Evolutionary conservation across 2,797 vertebrate genomes (phyloP).

Genomic region (Acipenser ruthenus): DNA sequence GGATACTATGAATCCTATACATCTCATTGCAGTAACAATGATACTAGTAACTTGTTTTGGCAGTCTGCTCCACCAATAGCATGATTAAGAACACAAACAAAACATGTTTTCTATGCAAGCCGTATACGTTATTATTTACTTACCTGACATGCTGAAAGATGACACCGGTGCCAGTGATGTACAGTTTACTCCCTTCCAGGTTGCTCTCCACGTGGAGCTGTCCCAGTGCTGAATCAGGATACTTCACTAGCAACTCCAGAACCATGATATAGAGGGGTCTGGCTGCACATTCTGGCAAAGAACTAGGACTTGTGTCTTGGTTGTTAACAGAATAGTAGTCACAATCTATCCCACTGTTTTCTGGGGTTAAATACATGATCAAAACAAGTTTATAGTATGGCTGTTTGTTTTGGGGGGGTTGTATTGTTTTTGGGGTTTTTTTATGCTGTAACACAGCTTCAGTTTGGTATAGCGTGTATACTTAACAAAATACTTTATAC

Average conservation of each 20-base stretch:
- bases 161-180: slow-evolving; percentile 42
- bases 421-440: no score
- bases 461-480: no score
- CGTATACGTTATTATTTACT: slow-evolving; percentile 1
- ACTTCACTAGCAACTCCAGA: slow-evolving; percentile 50
- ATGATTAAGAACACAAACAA: not conserved
- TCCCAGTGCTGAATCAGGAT: slow-evolving; percentile 49
- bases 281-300: slow-evolving; percentile 7
- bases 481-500: no score
- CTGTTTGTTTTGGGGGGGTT: no score
- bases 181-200: slow-evolving; percentile 39
- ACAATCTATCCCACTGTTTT: no score
- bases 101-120: not conserved
- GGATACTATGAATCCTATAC: no score
- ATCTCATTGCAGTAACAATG: no score
- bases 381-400: no score
- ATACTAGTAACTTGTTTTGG: no score
- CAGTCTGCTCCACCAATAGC: no score
- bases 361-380: no score
- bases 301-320: not conserved
- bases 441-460: no score
- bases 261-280: slow-evolving; percentile 43
- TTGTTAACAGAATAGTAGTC: not conserved
- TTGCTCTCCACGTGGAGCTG: slow-evolving; percentile 50
- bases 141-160: slow-evolving; percentile 55